phyloP scores from a whole-genome alignment of 1,140 invertebrate species.

The honey bee (Apis mellifera) region DNA sequence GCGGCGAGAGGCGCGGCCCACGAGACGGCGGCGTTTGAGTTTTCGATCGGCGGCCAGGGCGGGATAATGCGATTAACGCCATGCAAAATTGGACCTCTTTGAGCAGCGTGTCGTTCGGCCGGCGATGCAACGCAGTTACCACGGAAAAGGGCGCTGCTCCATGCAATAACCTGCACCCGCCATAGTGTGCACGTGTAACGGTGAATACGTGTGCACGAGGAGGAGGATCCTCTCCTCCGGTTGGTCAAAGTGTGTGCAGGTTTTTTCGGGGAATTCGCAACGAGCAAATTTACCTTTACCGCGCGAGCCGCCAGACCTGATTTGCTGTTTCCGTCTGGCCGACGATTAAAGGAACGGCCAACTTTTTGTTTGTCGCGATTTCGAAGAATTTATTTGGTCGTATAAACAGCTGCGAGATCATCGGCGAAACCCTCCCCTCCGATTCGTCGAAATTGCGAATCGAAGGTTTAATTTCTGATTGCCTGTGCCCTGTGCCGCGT shows the following conservation, averaged over 20 bases:
- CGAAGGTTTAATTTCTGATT: not conserved
- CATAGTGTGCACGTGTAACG: conserved; percentile 21
- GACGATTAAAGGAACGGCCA: conserved; percentile 43
- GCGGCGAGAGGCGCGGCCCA: conserved; percentile 28
- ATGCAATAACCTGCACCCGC: conserved; percentile 61
- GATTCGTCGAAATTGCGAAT: too few relatives aligned
- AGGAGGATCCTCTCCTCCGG: not conserved
- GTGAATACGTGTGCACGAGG: conserved; percentile 11
- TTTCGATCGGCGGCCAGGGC: conserved; percentile 59
- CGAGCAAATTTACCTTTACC: conserved; percentile 60
- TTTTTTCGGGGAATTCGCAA: conserved; percentile 64
- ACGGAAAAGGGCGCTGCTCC: conserved; percentile 61
- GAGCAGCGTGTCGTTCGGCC: conserved; percentile 69
- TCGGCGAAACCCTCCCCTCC: not conserved
- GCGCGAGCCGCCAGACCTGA: conserved; percentile 28
- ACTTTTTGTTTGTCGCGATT: conserved; percentile 23
- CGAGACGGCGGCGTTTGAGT: conserved; percentile 59
- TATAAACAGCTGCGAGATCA: not conserved
- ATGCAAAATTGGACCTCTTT: conserved; percentile 73
- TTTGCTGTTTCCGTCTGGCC: conserved; percentile 59
- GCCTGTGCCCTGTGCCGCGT: too few relatives aligned
- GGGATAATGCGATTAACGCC: conserved; percentile 71
- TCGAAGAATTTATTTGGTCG: conserved; percentile 23
- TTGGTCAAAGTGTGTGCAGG: conserved; percentile 59
- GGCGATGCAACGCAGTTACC: conserved; percentile 67